Base-by-base conservation (phyloP, 35 echinoderm and acorn worm species). In the Nesometra sesokonis region DNA sequence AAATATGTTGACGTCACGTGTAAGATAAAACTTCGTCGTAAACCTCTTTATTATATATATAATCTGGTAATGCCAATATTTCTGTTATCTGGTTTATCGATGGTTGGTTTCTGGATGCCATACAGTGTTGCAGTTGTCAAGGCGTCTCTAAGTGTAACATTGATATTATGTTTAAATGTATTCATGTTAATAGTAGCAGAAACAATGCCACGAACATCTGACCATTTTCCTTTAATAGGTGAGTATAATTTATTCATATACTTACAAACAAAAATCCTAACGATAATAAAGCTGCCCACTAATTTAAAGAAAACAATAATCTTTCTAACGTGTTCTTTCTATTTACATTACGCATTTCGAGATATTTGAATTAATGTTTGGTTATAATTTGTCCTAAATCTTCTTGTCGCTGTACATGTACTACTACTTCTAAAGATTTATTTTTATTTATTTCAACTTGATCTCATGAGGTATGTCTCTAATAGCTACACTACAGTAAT, bases 51-150 rank as follows among this genome's bases (percentile, higher is more conserved):
- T 77, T 99, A 99, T 79, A 94, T 99, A 13, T 91, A 94, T 47
- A 99, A 99, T 35, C 89, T 99, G 33, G 90, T 99, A 30, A 94
- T 99, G 90, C 96, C 96, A 9, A 94, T 93, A 29, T 86, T 99
- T 17, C 90, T 99, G 77, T 79, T 99, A 40, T 99, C 92, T 4
- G 96, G 86, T 17, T 77, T 99, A 33, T 99, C 96, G 13, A 94
- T 99, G 92, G 90, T 99, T 35, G 96, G 96, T 0, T 99, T 99
- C 52, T 86, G 94, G 31, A 99, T 99, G 96, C 96, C 96, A 67
- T 99, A 99, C 84, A 99, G 94, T 46, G 96, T 99, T 19, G 96
- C 93, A 13, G 96, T 99, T 13, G 93, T 99, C 84, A 99, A 99
- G 47, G 96, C 96, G 11, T 94, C 91, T 29, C 85, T 99, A 27